A percentile compares a stretch with the other conserved stretches of the same genome.
These are phyloP conservation scores for Chalcosyrphus nemorum DNA, from an alignment of 2,888 invertebrate species.

Conservation along the genomic window DNA sequence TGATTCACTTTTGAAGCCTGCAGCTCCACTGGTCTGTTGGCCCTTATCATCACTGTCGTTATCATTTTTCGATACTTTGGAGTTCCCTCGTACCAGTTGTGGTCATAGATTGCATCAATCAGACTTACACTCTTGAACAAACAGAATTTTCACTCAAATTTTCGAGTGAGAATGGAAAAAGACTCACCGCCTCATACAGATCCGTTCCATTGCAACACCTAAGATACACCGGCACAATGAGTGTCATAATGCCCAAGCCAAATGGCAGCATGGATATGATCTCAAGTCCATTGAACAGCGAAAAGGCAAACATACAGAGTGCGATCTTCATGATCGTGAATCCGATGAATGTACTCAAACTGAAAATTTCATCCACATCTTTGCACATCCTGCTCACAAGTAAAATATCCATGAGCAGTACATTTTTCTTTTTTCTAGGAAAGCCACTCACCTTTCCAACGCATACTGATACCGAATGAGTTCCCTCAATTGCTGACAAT, in stretches of 20 bases:
- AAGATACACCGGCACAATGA: not conserved
- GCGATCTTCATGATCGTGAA: slow-evolving; percentile 16
- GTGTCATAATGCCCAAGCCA: not conserved
- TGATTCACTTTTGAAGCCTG: not conserved
- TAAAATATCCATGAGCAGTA: rapidly evolving
- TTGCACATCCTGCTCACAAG: not conserved
- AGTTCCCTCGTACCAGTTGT: slow-evolving; percentile 27
- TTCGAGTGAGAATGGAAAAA: no score
- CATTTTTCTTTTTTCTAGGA: not conserved
- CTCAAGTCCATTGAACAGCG: not conserved
- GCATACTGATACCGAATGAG: slow-evolving; percentile 25
- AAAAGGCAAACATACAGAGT: not conserved
- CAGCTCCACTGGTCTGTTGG: not conserved
- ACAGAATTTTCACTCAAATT: no score
- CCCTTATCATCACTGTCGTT: slow-evolving; percentile 3
- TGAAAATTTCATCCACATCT: slow-evolving; percentile 13
- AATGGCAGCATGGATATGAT: not conserved
- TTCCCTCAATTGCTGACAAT: not conserved
- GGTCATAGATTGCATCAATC: not conserved
- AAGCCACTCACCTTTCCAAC: slow-evolving; percentile 12
- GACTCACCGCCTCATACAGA: not conserved
- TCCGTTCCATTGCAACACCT: not conserved
- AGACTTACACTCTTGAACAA: slow-evolving; percentile 2
- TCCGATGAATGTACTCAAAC: slow-evolving; percentile 3
- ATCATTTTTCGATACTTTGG: not conserved